Conservation (phyloP, 2,113 vertebrate genomes). For the Parotia lawesii region DNA sequence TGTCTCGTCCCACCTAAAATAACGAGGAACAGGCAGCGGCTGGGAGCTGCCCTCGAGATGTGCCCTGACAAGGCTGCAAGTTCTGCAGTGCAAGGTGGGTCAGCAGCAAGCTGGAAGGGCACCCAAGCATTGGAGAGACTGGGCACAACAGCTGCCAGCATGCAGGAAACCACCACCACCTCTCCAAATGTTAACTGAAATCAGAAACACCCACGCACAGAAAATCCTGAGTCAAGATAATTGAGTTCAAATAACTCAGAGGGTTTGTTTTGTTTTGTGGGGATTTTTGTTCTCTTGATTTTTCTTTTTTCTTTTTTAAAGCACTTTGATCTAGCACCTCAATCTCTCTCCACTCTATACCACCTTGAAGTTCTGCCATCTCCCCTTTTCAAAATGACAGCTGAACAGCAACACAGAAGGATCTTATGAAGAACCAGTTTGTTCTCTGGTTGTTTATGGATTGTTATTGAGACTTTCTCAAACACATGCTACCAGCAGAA, state of each 20-base stretch:
- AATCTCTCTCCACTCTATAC: background rate
- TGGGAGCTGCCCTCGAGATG: background rate
- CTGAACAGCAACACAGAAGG: background rate
- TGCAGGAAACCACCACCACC: background rate
- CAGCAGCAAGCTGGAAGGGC: background rate
- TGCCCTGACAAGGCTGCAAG: background rate
- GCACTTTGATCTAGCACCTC: background rate
- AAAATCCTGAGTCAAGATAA: background rate
- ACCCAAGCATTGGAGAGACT: rapidly evolving
- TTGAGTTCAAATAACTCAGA: background rate
- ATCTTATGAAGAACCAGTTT: background rate
- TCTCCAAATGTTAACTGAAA: background rate
- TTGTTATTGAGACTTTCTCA: background rate
- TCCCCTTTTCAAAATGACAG: background rate
- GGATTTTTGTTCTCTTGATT: background rate
- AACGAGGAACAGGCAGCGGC: background rate
- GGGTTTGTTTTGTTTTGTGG: background rate
- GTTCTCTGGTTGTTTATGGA: background rate
- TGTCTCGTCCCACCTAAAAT: background rate
- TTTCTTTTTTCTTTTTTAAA: background rate
- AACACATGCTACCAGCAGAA: background rate
- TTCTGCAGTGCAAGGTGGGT: rapidly evolving
- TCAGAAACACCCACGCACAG: background rate
- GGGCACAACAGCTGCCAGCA: background rate
- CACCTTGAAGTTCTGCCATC: background rate